Conservation (phyloP, 2,113 vertebrate species). For the Cervus canadensis region DNA sequence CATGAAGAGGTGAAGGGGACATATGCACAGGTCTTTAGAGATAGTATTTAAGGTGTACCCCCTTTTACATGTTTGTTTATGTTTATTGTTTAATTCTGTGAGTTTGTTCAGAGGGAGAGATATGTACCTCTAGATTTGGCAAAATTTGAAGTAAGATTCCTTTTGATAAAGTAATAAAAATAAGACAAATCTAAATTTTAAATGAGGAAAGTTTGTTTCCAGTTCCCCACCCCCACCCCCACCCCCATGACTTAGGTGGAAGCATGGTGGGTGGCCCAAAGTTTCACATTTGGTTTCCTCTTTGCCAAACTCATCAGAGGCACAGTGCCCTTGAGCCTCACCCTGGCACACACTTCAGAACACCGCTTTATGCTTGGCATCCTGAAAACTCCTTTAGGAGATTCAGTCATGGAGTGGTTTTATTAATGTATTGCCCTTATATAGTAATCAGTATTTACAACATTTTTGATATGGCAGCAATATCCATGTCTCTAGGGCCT, state of each 20-base stretch:
- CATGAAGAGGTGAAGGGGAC: neutral
- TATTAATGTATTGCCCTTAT: neutral
- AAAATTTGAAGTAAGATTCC: neutral
- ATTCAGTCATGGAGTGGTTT: neutral
- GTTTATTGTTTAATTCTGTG: neutral
- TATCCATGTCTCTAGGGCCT: neutral
- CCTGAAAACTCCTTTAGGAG: neutral
- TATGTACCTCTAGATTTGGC: neutral
- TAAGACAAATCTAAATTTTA: neutral
- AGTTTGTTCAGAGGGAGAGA: neutral
- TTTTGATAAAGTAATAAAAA: neutral
- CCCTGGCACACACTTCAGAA: neutral
- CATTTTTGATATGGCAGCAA: neutral
- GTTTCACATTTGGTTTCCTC: neutral
- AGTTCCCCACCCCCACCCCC: rapidly evolving
- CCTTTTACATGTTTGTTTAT: neutral
- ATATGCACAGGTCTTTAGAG: neutral
- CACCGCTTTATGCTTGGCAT: neutral
- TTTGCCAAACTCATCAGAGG: neutral
- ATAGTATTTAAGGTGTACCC: neutral
- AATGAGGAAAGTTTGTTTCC: neutral
- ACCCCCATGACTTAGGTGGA: neutral
- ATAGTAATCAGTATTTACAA: neutral
- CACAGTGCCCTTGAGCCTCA: neutral
- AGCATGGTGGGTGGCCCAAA: neutral